Base-by-base conservation (phyloP, 2,888 invertebrate genomes). In the Dolichopus griseipennis region DNA sequence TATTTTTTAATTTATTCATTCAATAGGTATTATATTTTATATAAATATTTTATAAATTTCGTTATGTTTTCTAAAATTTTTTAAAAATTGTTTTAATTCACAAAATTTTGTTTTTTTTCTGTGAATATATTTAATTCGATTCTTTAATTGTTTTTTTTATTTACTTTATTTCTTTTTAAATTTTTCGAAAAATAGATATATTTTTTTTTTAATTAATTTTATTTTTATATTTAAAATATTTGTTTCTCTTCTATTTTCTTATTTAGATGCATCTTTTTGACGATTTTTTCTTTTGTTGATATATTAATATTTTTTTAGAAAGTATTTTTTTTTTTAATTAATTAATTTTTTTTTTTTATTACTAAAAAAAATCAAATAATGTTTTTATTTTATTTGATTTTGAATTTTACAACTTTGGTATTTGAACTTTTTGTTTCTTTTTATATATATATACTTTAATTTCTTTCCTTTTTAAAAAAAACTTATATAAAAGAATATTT, bases 401-500 rank as follows among this genome's bases (percentile, higher is more conserved):
- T 52, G 5, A 27, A 12, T 52, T 52, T 18, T 52, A 52, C 52
- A 52, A 52, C 52, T 52, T 52, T 52, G n/a, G 15, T 52, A 52
- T 52, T 52, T 52, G 52, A 52, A 52, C 52, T 52, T 52, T 52
- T 52, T 52, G 52, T 52, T 52, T 18, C 37, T 37, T 37, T 37
- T 5, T 37, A 10, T 5, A n/a, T 5, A 10, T 37, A 10, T 37
- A 7, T 5, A 12, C 12, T 37, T 37, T 27, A 5, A 27, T 27
- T 27, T 27, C 27, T 27, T 27, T 27, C 27, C 27, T 27, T 12
- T 37, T 5, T 37, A 37, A 9, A 37, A 37, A 27, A 27, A 27
- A 27, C 27, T n/a, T n/a, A n/a, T n/a, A n/a, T 4, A 27, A 27
- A 5, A 27, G 27, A 27, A 27, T 27, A 27, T 27, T 27, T 2